Base-by-base conservation (phyloP, 2,888 invertebrate species). In the Pheosia tremula region DNA sequence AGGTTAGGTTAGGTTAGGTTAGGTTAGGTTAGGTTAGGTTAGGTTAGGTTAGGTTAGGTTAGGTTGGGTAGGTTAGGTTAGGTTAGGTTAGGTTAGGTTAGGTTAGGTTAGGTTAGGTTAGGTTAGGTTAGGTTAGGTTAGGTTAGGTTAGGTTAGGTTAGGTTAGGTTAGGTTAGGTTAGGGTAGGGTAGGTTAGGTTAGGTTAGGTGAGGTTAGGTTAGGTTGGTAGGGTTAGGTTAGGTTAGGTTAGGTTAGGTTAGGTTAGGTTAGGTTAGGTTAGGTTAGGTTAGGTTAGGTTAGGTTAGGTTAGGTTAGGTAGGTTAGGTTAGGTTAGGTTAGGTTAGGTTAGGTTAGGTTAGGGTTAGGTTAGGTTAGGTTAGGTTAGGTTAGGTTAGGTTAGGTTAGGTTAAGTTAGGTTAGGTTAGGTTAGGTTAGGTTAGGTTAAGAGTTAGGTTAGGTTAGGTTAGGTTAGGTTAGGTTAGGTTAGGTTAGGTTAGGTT, bases 21-120 rank as follows among this genome's bases (percentile, higher is more conserved):
- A 71, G 70, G 69, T 67, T 67, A 69, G 69, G 69, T 67, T 67
- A 69, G 69, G 69, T 67, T 67, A 69, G 69, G 69, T 67, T 67
- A 69, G 67, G 67, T 69, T 67, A 64, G 69, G 69, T 69, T 69
- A 66, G 69, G 71, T 67, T 67, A 66, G 71, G 68, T 67, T 67
- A 67, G 65, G 67, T 64, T 67, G 64, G 67, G 63, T 64, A 63
- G 67, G 67, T 66, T 66, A 64, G 67, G 67, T 66, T 64, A 65
- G 66, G 66, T 64, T 67, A 67, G 67, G 67, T 67, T 67, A 67
- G 67, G 67, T 67, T 67, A 67, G 67, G 67, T 67, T 67, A 67
- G 67, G 67, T 59, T 67, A 64, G 67, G 67, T 67, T 67, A 67
- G 67, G 67, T 67, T 67, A 64, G 64, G 67, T 67, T 67, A 67